phyloP scores from a whole-genome alignment of 1,140 invertebrate genomes.

The Teleogryllus occipitalis region DNA sequence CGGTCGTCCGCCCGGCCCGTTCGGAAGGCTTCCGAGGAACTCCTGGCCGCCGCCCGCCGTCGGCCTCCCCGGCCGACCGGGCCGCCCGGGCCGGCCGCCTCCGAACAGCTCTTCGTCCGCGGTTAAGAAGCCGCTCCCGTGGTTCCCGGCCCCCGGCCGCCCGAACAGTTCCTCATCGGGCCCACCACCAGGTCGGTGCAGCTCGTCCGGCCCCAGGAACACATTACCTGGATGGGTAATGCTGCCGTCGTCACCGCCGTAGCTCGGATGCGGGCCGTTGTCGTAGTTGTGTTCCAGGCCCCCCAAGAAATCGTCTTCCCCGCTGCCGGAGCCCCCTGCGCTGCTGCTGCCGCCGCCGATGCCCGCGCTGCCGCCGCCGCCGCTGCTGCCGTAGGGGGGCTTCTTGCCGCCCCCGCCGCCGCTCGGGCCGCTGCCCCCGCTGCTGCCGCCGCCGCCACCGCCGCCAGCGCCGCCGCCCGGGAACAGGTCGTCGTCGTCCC shows the following conservation, averaged over 20 bases:
- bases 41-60: not conserved
- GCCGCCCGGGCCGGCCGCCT: not conserved
- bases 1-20: conserved; percentile 17
- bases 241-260: conserved; percentile 9
- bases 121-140: conserved; percentile 1
- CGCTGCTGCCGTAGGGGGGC: no score
- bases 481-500: not conserved
- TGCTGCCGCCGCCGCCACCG: not conserved
- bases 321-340: no score
- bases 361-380: not conserved
- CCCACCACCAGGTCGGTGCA: conserved; percentile 11
- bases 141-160: conserved; percentile 17
- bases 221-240: not conserved
- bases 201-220: not conserved
- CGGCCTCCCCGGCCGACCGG: not conserved
- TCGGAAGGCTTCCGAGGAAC: conserved; percentile 1
- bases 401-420: not conserved
- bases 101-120: not conserved
- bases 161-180: not conserved
- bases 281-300: no score
- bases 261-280: no score
- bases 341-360: not conserved
- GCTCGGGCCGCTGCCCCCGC: not conserved
- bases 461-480: not conserved
- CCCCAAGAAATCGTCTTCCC: no score